phyloP scores from a whole-genome alignment of 2,113 vertebrate species.

The Semnornis frantzii region DNA sequence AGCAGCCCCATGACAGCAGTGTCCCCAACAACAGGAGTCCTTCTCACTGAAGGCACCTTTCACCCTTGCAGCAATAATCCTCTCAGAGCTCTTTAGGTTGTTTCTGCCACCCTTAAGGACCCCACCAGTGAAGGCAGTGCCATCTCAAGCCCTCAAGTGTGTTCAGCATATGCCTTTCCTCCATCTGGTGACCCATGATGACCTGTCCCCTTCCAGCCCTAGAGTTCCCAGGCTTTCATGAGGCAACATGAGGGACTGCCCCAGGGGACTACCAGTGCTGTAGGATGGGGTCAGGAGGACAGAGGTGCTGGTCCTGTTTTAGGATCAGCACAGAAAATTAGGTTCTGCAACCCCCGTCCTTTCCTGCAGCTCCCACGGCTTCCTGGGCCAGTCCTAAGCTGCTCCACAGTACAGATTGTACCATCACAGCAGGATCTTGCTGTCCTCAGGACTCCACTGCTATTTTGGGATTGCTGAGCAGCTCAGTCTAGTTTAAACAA shows the following conservation, averaged over 20 bases:
- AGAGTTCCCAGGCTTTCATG: background rate
- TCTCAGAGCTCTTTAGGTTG: background rate
- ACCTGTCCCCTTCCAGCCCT: fast-evolving
- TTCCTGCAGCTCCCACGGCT: background rate
- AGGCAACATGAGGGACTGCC: background rate
- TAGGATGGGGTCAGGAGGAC: background rate
- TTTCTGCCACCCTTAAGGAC: background rate
- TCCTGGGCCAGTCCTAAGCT: background rate
- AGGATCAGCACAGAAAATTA: background rate
- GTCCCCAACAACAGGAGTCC: background rate
- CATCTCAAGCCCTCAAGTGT: background rate
- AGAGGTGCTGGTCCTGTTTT: background rate
- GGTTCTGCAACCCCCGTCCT: background rate
- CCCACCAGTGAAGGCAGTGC: fast-evolving
- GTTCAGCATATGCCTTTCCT: background rate
- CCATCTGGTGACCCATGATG: fast-evolving
- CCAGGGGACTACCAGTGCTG: fast-evolving
- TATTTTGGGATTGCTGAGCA: background rate
- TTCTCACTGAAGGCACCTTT: background rate
- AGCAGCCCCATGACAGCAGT: fast-evolving
- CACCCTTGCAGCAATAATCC: background rate
- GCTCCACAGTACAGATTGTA: fast-evolving
- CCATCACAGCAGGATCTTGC: background rate
- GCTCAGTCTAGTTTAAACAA: background rate
- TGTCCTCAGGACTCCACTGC: background rate